Base-by-base conservation (phyloP, 2,888 invertebrate species). In the Nomada fucata region DNA sequence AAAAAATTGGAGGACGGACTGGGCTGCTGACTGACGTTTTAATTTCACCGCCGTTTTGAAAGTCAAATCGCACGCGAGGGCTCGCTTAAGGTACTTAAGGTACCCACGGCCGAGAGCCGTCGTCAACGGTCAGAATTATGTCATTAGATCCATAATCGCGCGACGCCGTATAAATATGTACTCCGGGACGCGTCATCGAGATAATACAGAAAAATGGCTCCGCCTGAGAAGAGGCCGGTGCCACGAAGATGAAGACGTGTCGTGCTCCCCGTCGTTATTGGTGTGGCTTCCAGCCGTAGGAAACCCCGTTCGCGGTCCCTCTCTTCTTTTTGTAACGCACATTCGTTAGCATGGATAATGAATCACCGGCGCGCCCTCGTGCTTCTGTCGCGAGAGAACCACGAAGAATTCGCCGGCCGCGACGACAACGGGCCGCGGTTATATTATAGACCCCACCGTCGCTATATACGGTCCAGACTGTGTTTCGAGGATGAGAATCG, bases 131-230 rank as follows among this genome's bases (percentile, higher is more conserved):
- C 69, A 84, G 90, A 91, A 91, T 91, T 89, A 90, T 88, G 89
- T 91, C 90, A 91, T 91, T 91, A 85, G 73, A 90, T 82, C 81
- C 76, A 86, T 85, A 83, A 84, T 88, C 89, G 81, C 72, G 69
- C 72, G 79, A 73, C 85, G 79, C 77, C 83, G 84, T 88, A 91
- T 90, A 91, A 91, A 91, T 90, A 91, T 88, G 88, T 86, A 87
- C 83, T 36, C 84, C 86, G 78, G 79, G 79, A 88, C 88, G 88
- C 88, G 89, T 91, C 90, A 90, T 90, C 90, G 91, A 90, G 89
- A 91, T 92, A 91, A 91, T 91, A 89, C 89, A 89, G 90, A 92
- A 91, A 92, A 92, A 92, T 91, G 91, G 90, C 87, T 89, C 86
- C 86, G 79, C 80, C 88, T 89, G 87, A 86, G 89, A 89, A 90